Percentiles rank a stretch among this genome's conserved stretches.
Conservation (phyloP, 2,113 vertebrate species). For the Sarotherodon lohbergeri region DNA sequence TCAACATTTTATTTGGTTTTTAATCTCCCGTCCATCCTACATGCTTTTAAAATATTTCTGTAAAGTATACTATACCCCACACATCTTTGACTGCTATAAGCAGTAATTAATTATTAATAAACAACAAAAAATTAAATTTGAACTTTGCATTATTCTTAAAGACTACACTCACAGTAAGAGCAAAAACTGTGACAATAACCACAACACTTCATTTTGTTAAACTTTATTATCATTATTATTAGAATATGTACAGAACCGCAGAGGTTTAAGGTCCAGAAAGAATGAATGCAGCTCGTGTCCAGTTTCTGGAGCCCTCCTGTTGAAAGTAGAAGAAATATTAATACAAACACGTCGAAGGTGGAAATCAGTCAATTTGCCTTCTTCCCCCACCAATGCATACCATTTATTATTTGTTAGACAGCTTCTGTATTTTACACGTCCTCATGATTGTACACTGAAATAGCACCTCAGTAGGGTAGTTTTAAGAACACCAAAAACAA, state of each 20-base stretch:
- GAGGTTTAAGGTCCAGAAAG: neutral
- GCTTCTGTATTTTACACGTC: neutral
- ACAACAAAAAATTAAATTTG: neutral
- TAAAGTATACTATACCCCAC: neutral
- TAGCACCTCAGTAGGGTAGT: neutral
- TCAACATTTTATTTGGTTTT: neutral
- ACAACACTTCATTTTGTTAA: neutral
- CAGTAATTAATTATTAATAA: neutral
- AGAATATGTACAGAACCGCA: neutral
- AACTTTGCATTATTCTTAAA: neutral
- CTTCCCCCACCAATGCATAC: neutral
- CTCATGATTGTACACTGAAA: accelerated
- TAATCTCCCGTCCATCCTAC: neutral
- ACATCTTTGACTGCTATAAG: neutral
- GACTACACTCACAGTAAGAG: neutral
- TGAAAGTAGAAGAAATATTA: neutral
- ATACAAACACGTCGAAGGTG: neutral
- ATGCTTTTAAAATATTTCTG: neutral
- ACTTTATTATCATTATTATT: neutral
- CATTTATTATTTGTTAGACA: neutral
- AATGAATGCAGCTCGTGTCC: accelerated
- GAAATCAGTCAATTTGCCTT: neutral
- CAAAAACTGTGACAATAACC: neutral
- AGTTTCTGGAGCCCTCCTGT: neutral
- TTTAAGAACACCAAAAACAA: neutral